Conservation (phyloP, 2,113 vertebrate species). For the Alces alces region DNA sequence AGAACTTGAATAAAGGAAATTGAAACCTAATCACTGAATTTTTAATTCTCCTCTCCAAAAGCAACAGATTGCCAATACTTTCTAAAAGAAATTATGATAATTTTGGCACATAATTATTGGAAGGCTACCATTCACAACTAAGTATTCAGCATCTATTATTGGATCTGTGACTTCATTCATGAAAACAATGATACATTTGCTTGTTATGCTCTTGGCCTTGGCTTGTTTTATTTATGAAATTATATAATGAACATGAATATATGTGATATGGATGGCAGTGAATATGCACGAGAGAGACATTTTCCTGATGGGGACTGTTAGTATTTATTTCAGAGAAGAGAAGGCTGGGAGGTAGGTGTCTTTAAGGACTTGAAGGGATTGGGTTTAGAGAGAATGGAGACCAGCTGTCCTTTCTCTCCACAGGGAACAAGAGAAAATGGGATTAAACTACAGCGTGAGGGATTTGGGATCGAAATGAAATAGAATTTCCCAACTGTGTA, state of each 20-base stretch:
- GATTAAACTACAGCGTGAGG: conserved; percentile 47
- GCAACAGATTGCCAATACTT: conserved; percentile 47
- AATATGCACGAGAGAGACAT: background rate
- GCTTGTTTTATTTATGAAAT: conserved; percentile 9
- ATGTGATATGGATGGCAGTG: background rate
- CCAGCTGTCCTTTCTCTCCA: conserved; percentile 51
- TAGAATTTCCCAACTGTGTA: conserved; percentile 51
- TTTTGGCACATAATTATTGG: conserved; percentile 20
- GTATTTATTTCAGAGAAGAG: conserved; percentile 23
- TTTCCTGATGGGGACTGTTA: conserved; percentile 22
- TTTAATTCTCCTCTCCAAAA: conserved; percentile 47
- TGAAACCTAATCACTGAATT: conserved; percentile 39
- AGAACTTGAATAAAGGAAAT: conserved; percentile 33
- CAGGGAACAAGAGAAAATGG: conserved; percentile 58
- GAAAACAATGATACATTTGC: conserved; percentile 41
- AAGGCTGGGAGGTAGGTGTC: conserved; percentile 43
- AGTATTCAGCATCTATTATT: conserved; percentile 34
- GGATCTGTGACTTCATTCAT: conserved; percentile 61
- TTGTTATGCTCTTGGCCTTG: conserved; percentile 30
- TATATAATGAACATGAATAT: background rate
- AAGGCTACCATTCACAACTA: conserved; percentile 6
- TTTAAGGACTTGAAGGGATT: conserved; percentile 46
- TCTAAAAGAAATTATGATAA: conserved; percentile 39
- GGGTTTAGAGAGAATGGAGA: conserved; percentile 57
- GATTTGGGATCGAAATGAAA: conserved; percentile 44